Conservation (phyloP, 2,888 invertebrate species). For the Trachelus troglodyta region DNA sequence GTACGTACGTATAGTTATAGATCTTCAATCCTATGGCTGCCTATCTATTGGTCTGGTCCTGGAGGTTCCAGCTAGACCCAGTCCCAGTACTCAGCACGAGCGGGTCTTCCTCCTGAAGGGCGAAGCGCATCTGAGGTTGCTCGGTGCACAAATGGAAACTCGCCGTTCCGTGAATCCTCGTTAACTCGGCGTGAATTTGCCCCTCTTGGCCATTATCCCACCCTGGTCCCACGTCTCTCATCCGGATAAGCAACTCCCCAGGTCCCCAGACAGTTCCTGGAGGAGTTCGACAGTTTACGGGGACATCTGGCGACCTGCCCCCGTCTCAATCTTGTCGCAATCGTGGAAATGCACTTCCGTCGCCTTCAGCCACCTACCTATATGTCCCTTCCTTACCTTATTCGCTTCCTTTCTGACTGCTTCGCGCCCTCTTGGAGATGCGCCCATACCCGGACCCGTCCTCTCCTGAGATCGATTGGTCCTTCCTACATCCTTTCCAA, state of each 20-base stretch:
- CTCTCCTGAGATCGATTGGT: not conserved
- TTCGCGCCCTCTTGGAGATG: not conserved
- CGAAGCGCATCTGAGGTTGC: not conserved
- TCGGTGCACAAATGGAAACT: constrained; percentile 16
- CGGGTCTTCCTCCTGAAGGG: not conserved
- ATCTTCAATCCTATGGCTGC: not conserved
- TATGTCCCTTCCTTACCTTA: not conserved
- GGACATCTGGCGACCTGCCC: constrained; percentile 7
- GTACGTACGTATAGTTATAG: not conserved
- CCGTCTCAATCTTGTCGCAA: constrained; percentile 6
- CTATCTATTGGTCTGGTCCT: not conserved
- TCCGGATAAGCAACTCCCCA: constrained; percentile 1
- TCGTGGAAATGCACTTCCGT: constrained; percentile 7
- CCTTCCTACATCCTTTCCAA: not conserved
- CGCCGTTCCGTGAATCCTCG: constrained; percentile 30
- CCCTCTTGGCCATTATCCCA: not conserved
- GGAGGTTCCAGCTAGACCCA: not conserved
- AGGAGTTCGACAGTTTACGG: constrained; percentile 8
- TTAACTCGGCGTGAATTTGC: constrained; percentile 19
- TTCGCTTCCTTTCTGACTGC: not conserved
- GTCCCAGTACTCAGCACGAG: not conserved
- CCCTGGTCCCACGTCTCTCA: not conserved
- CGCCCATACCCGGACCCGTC: not conserved
- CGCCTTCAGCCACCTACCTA: not conserved
- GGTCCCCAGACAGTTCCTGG: not conserved